Conservation (phyloP, 2,888 invertebrate species). For the Copidosoma aretas region DNA sequence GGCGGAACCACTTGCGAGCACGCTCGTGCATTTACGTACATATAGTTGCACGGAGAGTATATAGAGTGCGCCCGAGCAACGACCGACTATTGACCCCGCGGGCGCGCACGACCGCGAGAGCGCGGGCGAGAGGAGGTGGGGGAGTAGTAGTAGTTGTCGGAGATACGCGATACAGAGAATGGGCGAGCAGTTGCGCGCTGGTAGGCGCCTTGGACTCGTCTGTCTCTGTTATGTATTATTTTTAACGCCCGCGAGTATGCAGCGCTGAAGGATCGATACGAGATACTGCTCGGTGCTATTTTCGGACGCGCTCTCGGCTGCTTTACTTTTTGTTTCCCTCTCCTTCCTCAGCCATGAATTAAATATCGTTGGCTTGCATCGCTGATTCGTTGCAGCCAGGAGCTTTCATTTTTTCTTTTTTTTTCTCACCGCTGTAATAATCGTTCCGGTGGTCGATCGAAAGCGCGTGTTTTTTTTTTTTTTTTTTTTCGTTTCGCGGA, state of each 20-base stretch:
- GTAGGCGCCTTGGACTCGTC: conserved; percentile 42
- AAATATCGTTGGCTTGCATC: too few species aligned
- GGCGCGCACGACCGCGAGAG: conserved; percentile 7
- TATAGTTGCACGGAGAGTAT: too few species aligned
- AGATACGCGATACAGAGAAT: too few species aligned
- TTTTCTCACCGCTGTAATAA: too few species aligned
- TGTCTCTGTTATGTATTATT: background rate
- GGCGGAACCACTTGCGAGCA: conserved; percentile 52
- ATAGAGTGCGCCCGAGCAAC: conserved; percentile 48
- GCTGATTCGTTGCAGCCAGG: too few species aligned
- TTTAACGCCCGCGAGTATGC: background rate
- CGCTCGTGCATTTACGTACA: conserved; percentile 26
- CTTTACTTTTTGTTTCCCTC: conserved; percentile 3
- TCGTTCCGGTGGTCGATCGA: too few species aligned
- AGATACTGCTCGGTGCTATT: conserved; percentile 20
- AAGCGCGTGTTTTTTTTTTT: too few species aligned
- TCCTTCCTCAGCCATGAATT: too few species aligned
- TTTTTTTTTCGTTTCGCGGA: too few species aligned
- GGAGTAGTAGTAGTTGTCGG: conserved; percentile 33
- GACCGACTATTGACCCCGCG: conserved; percentile 60
- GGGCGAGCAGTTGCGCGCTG: conserved; percentile 1
- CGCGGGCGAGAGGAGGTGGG: conserved; percentile 38
- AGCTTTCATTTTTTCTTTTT: too few species aligned
- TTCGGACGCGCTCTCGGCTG: conserved; percentile 3
- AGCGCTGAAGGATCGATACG: conserved; percentile 40